Base-by-base conservation (phyloP, 2,797 vertebrate genomes). In the Argya squamiceps region DNA sequence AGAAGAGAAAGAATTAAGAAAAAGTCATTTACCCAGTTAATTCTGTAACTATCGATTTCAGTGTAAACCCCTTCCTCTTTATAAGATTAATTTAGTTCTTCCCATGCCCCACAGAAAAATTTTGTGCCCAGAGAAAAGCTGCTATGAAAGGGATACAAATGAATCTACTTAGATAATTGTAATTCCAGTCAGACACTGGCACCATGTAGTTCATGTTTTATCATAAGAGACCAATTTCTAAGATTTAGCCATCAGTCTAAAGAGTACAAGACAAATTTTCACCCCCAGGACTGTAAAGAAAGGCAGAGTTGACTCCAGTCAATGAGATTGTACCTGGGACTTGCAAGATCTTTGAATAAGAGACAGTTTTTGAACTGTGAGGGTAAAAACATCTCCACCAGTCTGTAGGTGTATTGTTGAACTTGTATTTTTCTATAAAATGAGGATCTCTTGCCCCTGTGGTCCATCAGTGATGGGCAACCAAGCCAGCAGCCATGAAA, bases 1-100 rank as follows among this genome's bases (percentile, higher is more conserved):
- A 98, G 97, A 97, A 95, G 89, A 96, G 96, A 94, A 97, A 97
- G 95, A 97, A 97, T 98, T 97, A 96, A 94, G 86, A 94, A 92
- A 97, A 97, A 88, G 94, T 87, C 83, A 96, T 97, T 97, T 97
- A 89, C 79, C 73, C 92, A 93, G 92, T 92, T 96, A 93, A 96
- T 94, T 95, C 49, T 92, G 94, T 96, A 97, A 96, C 95, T 96
- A 97, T 96, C 59, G 91, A 97, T 97, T 97, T 94, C 93, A 95
- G 92, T 86, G 94, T 90, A 97, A 98, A 94, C 93, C 91, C 80
- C 63, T 93, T 96, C 78, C 68, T 93, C 79, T 96, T 97, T 96
- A 95, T 97, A 88, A 97, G 89, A 94, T 96, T 97, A 96, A 96
- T 96, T 95, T 89, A 91, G 83, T 94, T 92, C 88, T 89, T 96